A percentile compares a stretch with the other conserved stretches of the same genome.
Conservation (phyloP, 1,140 invertebrate genomes). For the Brachystomella parvula region DNA sequence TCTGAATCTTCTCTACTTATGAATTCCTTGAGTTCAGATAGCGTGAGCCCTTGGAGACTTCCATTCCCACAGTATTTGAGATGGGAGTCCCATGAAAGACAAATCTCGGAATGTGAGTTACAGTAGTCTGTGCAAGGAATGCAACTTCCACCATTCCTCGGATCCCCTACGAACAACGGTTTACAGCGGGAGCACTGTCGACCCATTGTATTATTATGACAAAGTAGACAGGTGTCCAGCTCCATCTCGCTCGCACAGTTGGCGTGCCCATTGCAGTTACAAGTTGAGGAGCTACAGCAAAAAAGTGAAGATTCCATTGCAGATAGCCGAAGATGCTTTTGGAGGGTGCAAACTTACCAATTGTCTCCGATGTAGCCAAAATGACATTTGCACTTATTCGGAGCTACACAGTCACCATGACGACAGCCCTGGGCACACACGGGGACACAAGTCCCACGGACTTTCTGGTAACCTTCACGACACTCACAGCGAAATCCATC, state of each 20-base stretch:
- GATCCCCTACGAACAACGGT: conserved; percentile 83
- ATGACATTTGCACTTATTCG: conserved; percentile 78
- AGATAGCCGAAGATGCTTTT: background rate
- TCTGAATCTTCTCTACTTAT: conserved; percentile 43
- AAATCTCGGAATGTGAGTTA: conserved; percentile 75
- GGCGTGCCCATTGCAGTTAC: conserved; percentile 89
- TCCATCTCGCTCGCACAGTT: conserved; percentile 78
- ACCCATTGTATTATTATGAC: conserved; percentile 84
- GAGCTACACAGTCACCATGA: conserved; percentile 72
- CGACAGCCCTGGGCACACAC: conserved; percentile 83
- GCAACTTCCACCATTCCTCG: conserved; percentile 73
- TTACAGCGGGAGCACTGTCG: conserved; percentile 77
- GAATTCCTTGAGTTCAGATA: background rate
- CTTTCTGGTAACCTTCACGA: conserved; percentile 62
- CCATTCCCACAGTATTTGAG: conserved; percentile 14
- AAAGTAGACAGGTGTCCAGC: conserved; percentile 70
- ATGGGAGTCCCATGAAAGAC: conserved; percentile 51
- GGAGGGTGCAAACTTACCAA: conserved; percentile 43
- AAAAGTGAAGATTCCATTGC: background rate
- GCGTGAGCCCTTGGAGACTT: background rate
- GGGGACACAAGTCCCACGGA: conserved; percentile 57
- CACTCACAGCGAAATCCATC: conserved; percentile 78
- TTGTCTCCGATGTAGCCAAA: conserved; percentile 92
- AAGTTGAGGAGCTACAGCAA: background rate
- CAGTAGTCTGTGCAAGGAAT: conserved; percentile 81